Evolutionary conservation across 2,113 vertebrate species (phyloP), one percentile per base, ranked within the genome.

Genomic region (Gallinago media): DNA sequence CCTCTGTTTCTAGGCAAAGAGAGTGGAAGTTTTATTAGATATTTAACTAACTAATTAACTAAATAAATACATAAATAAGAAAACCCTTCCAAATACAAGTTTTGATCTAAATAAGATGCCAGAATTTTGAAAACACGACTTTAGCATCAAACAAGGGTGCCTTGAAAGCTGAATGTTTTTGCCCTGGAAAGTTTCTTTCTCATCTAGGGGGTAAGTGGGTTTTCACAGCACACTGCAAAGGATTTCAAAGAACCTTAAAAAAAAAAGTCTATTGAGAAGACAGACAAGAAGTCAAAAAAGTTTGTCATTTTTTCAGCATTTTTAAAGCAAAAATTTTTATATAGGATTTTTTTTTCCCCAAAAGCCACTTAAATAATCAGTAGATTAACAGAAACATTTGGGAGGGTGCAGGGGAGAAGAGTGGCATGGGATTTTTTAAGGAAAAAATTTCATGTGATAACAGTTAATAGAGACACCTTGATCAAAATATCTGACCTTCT

Each of bases 41-140:
- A 54, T 23, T 85, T 70, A 46, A 46, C 46, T 47, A 47, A 21
- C 46, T 47, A 46, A 46, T 20, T 44, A 44, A 44, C 42, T 38
- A 38, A 38, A 38, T 38, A 42, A 42, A 42, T 46, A 46, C 44
- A 59, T n/a, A 42, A 49, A 56, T 49, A 65, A 92, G 21, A n/a
- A 88, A 94, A 18, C 32, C 49, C 61, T 85, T 89, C 56, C 75
- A 56, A 85, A 70, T 18, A 26, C 4, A 16, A 23, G 15, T 75
- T 94, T 94, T 86, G 50, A 95, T 92, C 40, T 78, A 34, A 93
- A 15, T 34, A 36, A 85, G 75, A 91, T 59, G 83, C 46, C 79
- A 85, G 55, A 61, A 82, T 52, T 78, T 50, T 61, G 46, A 70
- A 78, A 91, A 73, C 55, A n/a, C 18, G 34, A 15, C 29, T 77